Evolutionary conservation across 2,888 invertebrate genomes (phyloP).

Genomic region (Lottia scabra): DNA sequence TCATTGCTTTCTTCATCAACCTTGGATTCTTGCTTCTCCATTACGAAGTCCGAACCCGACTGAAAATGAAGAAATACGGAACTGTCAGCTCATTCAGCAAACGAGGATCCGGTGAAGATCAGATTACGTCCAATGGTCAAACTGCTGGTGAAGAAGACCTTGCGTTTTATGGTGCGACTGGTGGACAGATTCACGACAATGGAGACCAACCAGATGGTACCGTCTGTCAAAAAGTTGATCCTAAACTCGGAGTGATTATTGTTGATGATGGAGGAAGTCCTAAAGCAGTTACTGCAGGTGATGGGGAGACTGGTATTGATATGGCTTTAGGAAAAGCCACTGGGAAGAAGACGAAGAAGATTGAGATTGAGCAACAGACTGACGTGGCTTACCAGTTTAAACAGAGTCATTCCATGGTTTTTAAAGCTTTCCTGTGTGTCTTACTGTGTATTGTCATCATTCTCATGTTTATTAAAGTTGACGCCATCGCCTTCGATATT

Average conservation of each 20-base stretch:
- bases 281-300: neutral
- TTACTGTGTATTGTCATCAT: neutral
- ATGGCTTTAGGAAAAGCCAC: neutral
- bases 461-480: conserved; percentile 1
- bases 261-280: neutral
- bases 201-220: neutral
- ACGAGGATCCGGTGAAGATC: neutral
- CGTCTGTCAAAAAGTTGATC: neutral
- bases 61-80: neutral
- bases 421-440: conserved; percentile 9
- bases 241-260: neutral
- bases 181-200: neutral
- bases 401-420: conserved; percentile 7
- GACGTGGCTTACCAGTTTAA: conserved; percentile 2
- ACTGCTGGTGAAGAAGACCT: neutral
- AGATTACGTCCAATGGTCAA: neutral
- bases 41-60: conserved; percentile 13
- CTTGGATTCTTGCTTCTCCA: conserved; percentile 31
- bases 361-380: neutral
- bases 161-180: neutral
- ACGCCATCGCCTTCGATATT: neutral
- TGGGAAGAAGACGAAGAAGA: neutral
- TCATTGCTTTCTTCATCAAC: conserved; percentile 34
- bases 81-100: neutral
- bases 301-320: neutral